Base-by-base conservation (phyloP, 2,113 vertebrate genomes). In the Peromyscus leucopus region DNA sequence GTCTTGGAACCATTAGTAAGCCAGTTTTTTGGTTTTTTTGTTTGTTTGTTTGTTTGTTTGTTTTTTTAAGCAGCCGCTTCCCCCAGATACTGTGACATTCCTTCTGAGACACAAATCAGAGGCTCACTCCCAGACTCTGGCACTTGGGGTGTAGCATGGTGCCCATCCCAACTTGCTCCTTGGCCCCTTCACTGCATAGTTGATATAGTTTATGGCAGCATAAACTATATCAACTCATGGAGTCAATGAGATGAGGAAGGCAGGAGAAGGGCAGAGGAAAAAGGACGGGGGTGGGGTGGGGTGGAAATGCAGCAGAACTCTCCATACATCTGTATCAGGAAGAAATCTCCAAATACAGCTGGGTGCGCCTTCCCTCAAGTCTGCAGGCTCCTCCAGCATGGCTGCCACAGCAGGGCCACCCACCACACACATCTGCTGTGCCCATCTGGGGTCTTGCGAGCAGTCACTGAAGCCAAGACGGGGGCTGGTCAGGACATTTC, bases 401-500 rank as follows among this genome's bases (percentile, higher is more conserved):
- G 7, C 5, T 2, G 0, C 55, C 65, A 19, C 2, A 6, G n/a
- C 46, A 0, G 4, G 19, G 26, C 11, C 31, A 4, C 1, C 33
- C 36, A 51, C 57, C 5, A 7, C 12, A 7, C 4, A 0, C 9
- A 42, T 55, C 36, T 16, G 0, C 42, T 1, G 31, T 4, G 33
- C 63, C 42, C 12, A 3, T 46, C 31, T 3, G 19, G 22, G 61
- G 65, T 63, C 59, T 12, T 21, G 46, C 7, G 39, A 28, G 2
- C 67, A 48, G 24, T 31, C 65, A 26, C 69, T 42, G 57, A 67
- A 21, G 26, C 39, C 55, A 42, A 48, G 69, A 15, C 6, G 19
- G 1, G 3, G 4, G 42, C 13, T 9, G 61, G 39, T 24, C n/a
- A 36, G n/a, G 42, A 48, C 42, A 48, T 78, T 15, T 6, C 42